Evolutionary conservation across 2,113 vertebrate species (phyloP), one percentile per base, ranked within the genome.

Genomic region (Paraplagusia blochii): DNA sequence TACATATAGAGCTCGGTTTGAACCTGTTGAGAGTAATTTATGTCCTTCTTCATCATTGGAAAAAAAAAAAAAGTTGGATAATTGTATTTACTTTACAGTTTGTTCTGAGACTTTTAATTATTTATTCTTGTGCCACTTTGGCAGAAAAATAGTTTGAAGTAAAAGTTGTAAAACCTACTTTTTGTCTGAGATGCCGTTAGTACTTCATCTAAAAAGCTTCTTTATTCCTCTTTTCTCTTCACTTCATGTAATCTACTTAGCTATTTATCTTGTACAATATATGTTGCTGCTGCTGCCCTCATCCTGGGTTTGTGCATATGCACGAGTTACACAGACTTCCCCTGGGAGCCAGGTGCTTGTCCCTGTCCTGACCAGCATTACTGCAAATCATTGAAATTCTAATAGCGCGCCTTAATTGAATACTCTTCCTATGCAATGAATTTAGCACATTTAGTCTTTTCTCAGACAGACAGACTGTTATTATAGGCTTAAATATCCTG

Each of bases 381-480:
- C 22, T 15, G 34, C 22, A 11, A 69, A 68, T 72, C 62, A 68
- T 61, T 64, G 70, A 77, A 61, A 57, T 57, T 70, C 75, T 77
- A 73, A 69, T 69, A 58, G 66, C 73, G 74, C 50, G 55, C 7
- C 12, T 64, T 84, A 82, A 82, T 81, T 72, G 64, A 86, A 85
- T 81, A 76, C 80, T 74, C 54, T 57, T 72, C 61, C 44, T 72
- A 76, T 77, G 76, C 85, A 85, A 85, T 85, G 73, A 81, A 88
- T 79, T 87, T 77, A 80, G 74, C 71, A 82, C 69, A 61, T 81
- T 75, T 52, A 50, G 71, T 76, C 53, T 50, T 43, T 36, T 67
- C 70, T 69, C 70, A 76, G 72, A 79, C 77, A 69, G 76, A 68
- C 69, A 40, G 38, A 29, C 22, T 40, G 56, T 61, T 69, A 71